Evolutionary conservation across 2,113 vertebrate species (phyloP).

Genomic region (Nesogale talazaci): DNA sequence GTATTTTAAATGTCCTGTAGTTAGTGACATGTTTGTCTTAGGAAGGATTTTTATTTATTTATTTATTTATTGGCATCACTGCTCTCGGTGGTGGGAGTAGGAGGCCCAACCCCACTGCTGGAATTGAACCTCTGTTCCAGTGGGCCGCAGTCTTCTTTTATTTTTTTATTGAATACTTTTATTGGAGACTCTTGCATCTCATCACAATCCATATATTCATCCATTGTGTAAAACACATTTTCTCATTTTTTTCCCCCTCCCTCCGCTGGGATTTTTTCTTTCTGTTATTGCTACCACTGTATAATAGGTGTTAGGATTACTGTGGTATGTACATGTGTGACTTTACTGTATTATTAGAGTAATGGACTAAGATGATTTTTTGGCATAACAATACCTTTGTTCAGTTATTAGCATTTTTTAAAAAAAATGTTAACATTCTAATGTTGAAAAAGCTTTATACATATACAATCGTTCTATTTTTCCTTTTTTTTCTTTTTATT

Average conservation of each 20-base stretch:
- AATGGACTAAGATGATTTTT: background rate
- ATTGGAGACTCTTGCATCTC: too few species aligned
- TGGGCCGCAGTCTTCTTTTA: too few species aligned
- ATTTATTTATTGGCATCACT: too few species aligned
- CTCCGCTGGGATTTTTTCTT: background rate
- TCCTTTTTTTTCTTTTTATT: too few species aligned
- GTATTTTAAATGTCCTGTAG: background rate
- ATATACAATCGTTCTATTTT: background rate
- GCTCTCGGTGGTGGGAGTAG: too few species aligned
- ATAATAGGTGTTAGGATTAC: background rate
- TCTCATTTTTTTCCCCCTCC: too few species aligned
- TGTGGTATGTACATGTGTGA: background rate
- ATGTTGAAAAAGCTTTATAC: constrained; percentile 18
- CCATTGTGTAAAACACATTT: too few species aligned
- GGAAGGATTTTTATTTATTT: background rate
- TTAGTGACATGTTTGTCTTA: background rate
- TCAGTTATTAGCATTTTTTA: constrained; percentile 9
- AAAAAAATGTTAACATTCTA: background rate
- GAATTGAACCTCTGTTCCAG: too few species aligned
- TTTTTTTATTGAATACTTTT: too few species aligned
- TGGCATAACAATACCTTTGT: background rate
- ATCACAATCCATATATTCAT: too few species aligned
- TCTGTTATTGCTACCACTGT: background rate
- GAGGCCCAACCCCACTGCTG: too few species aligned
- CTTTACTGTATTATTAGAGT: background rate